phyloP scores from a whole-genome alignment of 2,797 vertebrate genomes.

The Phataginus tetradactyla region DNA sequence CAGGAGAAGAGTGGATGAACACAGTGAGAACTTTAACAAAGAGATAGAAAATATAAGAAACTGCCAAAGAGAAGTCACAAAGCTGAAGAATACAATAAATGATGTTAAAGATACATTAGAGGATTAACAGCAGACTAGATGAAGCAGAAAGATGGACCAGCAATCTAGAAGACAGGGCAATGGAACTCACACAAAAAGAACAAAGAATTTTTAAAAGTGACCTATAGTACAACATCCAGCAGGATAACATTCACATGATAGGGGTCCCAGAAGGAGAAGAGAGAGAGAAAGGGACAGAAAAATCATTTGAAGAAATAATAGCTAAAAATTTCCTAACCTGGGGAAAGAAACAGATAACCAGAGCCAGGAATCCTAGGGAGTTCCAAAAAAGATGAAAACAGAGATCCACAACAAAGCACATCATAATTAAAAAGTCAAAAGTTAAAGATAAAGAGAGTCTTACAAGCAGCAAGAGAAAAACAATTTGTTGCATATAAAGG shows the following conservation, averaged over 20 bases:
- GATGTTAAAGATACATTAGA: not conserved
- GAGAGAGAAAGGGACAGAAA: not conserved
- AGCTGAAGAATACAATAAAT: not conserved
- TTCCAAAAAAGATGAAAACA: not conserved
- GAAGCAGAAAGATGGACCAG: not conserved
- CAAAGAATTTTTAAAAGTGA: not conserved
- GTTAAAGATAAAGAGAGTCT: no score
- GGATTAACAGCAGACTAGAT: not conserved
- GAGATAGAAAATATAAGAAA: not conserved
- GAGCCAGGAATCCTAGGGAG: not conserved
- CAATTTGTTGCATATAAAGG: no score
- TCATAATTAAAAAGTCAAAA: not conserved
- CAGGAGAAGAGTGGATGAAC: not conserved
- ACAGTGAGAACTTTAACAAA: not conserved
- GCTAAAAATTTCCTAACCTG: not conserved
- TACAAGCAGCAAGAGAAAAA: no score
- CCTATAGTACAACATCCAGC: not conserved
- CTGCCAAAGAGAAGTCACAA: not conserved
- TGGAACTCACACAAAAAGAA: not conserved
- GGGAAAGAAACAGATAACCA: not conserved
- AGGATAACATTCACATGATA: not conserved
- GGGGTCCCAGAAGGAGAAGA: not conserved
- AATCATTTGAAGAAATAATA: not conserved
- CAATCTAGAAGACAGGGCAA: not conserved
- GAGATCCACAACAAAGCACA: not conserved